Evolutionary conservation across 1,140 invertebrate genomes (phyloP), one percentile per base, ranked within the genome.

Genomic region (Platyscapa corneri): DNA sequence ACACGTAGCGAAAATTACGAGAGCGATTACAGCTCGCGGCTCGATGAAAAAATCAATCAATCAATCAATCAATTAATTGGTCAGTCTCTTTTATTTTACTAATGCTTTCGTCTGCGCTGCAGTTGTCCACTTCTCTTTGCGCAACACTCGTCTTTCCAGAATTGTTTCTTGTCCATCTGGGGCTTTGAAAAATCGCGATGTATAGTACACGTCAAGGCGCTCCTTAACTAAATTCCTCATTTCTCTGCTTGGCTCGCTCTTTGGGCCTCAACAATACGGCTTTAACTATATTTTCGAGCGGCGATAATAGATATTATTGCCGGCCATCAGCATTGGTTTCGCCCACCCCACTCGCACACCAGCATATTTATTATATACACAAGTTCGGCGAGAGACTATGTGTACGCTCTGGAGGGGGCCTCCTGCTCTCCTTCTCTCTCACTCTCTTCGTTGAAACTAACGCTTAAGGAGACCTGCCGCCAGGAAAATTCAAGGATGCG

Each of bases 401-500:
- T 42, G 10, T 72, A 37, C 34, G 1, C 16, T 74, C 70, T 74
- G 5, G 34, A 74, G n/a, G 37, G 39, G 27, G 42, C 42, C 60
- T 81, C 34, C 23, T 23, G 5, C 6, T 37, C 72, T 83, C n/a
- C 46, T 20, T 60, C 56, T 46, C 23, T 49, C 37, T 74, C 83
- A 6, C 49, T 85, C 49, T 84, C 83, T 84, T 64, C 74, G 77
- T 80, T 80, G 77, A 60, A 75, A 75, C 53, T 75, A 64, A 64
- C 46, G 67, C 27, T 85, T 75, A 77, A 76, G 79, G 70, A 82
- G 79, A 82, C 72, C 70, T 74, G 60, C 78, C 79, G 70, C 84
- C 46, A 77, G 84, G 84, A 85, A 85, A 82, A 85, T 82, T 85
- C 84, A 85, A 85, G 84, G 84, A 85, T 85, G 79, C 76, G 77